These are phyloP conservation scores for Leuctra nigra DNA, from an alignment of 2,888 invertebrate species.

Conservation along the genomic window DNA sequence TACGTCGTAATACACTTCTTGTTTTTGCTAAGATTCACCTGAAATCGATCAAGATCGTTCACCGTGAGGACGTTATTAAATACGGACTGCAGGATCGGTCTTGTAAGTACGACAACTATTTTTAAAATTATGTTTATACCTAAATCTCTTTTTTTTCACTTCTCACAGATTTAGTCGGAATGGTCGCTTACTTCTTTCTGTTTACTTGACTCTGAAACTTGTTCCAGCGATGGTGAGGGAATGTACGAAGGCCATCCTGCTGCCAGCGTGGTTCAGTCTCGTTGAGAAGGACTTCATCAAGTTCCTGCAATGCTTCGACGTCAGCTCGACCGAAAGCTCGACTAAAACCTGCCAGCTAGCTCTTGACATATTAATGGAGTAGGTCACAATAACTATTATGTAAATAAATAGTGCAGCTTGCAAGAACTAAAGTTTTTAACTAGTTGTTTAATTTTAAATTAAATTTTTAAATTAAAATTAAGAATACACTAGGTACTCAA, in stretches of 20 bases:
- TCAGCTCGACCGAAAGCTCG: neutral
- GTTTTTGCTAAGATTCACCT: conserved; percentile 48
- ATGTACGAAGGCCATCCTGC: neutral
- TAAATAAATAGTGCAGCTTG: too few species aligned
- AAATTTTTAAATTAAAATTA: too few species aligned
- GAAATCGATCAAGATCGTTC: conserved; percentile 53
- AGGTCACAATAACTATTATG: too few species aligned
- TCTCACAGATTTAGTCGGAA: too few species aligned
- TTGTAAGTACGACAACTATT: too few species aligned
- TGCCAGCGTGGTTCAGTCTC: neutral
- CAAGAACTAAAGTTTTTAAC: too few species aligned
- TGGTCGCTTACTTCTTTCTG: too few species aligned
- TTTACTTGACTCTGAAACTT: too few species aligned
- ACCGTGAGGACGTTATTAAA: conserved; percentile 53
- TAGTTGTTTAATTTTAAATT: too few species aligned
- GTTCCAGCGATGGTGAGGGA: conserved; percentile 2
- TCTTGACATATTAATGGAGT: neutral
- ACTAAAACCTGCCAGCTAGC: neutral
- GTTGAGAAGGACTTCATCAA: neutral
- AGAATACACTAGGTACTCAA: too few species aligned
- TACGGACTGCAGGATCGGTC: conserved; percentile 56
- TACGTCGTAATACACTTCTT: conserved; percentile 54
- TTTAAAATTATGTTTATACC: too few species aligned
- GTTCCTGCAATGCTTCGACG: neutral
- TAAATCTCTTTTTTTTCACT: too few species aligned